Evolutionary conservation across 2,797 vertebrate genomes (phyloP), one percentile per base, ranked within the genome.

Genomic region (Clamator glandarius): DNA sequence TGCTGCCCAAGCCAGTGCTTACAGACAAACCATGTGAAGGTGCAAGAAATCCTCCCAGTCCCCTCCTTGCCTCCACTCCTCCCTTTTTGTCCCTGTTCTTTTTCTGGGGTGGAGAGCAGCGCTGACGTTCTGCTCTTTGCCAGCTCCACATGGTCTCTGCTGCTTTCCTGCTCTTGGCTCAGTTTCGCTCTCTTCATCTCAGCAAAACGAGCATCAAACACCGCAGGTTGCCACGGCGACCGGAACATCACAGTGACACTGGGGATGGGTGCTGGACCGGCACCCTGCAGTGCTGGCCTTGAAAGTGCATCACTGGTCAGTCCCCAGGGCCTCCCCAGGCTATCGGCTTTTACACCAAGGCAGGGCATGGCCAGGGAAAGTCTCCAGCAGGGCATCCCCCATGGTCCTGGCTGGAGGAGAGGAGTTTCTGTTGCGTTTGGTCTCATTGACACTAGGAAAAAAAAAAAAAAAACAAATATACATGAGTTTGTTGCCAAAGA

Each of bases 401-500:
- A 0, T 3, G 20, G 33, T 25, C 55, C 36, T 33, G 0, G 0
- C 12, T 3, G 4, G 0, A 12, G 50, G 24, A 72, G 19, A 44
- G 28, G 35, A n/a, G 10, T 12, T 55, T 12, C 63, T 36, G 14
- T 26, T 48, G 12, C 10, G 17, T 70, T 79, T 67, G 20, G 59
- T 48, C 10, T 14, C 35, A 6, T 15, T 50, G 26, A 24, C 73
- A 7, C 31, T 7, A 42, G 26, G 29, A 4, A 1, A 3, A 18
- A 15, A 16, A 12, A 7, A 3, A 18, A 15, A 16, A 12, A 7
- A 61, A 68, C 16, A 7, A 1, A 4, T 0, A 6, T 12, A 46
- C 1, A 0, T 0, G 1, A 23, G 28, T 48, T 57, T 51, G 55
- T 83, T 81, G 73, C 62, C 54, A 33, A 41, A 74, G 52, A 42